These are phyloP conservation scores for Caenorhabditis sp. DNA, from an alignment of 2,888 invertebrate genomes.

Conservation along the genomic window DNA sequence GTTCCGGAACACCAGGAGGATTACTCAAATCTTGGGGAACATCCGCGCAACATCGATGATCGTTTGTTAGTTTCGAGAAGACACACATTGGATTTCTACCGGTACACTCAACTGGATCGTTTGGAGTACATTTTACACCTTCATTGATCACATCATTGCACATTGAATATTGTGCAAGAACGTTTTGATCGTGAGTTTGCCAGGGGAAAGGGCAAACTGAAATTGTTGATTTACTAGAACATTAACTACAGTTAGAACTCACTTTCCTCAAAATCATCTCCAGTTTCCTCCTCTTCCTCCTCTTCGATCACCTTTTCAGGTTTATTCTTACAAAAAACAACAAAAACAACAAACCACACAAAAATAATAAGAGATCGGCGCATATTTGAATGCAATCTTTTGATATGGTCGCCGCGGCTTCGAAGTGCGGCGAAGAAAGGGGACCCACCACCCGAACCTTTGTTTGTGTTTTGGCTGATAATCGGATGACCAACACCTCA, in stretches of 20 bases:
- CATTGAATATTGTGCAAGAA: slow-evolving; percentile 68
- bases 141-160: slow-evolving; percentile 68
- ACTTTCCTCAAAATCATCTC: slow-evolving; percentile 63
- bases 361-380: slow-evolving; percentile 26
- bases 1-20: slow-evolving; percentile 70
- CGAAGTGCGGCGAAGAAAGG: background rate
- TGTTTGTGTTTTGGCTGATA: slow-evolving; percentile 57
- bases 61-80: slow-evolving; percentile 63
- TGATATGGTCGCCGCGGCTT: slow-evolving; percentile 22
- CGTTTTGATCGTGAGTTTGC: slow-evolving; percentile 74
- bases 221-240: slow-evolving; percentile 12
- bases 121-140: slow-evolving; percentile 69
- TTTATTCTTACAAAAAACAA: slow-evolving; percentile 34
- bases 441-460: slow-evolving; percentile 1
- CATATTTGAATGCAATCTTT: slow-evolving; percentile 27
- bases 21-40: slow-evolving; percentile 68
- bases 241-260: slow-evolving; percentile 18
- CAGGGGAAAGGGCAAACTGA: slow-evolving; percentile 72
- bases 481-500: slow-evolving; percentile 46
- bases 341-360: slow-evolving; percentile 29
- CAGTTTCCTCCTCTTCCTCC: slow-evolving; percentile 32
- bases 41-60: slow-evolving; percentile 70
- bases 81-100: slow-evolving; percentile 71
- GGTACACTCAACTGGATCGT: slow-evolving; percentile 73
- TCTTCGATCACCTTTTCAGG: slow-evolving; percentile 21